Evolutionary conservation across 2,888 invertebrate genomes (phyloP), one percentile per base, ranked within the genome.

Genomic region (Halictus ligatus): DNA sequence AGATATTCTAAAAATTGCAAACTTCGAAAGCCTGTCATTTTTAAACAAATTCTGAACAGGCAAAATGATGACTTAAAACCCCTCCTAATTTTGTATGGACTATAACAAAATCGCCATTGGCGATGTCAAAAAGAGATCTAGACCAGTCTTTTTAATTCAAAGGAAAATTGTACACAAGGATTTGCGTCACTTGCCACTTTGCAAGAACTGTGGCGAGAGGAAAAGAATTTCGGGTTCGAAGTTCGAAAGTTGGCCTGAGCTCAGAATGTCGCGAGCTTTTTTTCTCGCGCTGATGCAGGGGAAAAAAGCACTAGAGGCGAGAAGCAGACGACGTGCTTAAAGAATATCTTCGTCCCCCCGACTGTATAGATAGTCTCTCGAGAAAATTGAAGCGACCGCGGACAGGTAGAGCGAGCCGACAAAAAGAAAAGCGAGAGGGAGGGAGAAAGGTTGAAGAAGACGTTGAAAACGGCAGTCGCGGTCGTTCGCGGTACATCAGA

Each of bases 311-410:
- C 10, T n/a, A 21, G 50, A 64, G 84, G 46, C 79, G 60, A 84
- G 75, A 83, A 83, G 83, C 79, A 83, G 83, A 82, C 83, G 77
- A 86, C 81, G 87, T 78, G 75, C 86, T 87, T 87, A 87, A 87
- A 83, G 76, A 81, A 86, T 87, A 87, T 87, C 78, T 78, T 60
- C 73, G 83, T 71, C 75, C 58, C 78, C 75, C 29, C 73, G 73
- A 58, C 74, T 83, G 72, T 85, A 84, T 83, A 86, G 83, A 84
- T 78, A 67, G 72, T 87, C 86, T 83, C 80, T 82, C 74, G 84
- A 81, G 87, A 86, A 86, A 87, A 86, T 87, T 87, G 87, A 83
- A 86, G 87, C 79, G 48, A 71, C 80, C 76, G 76, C 80, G 84
- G 78, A 80, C 83, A 84, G 72, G 86, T 78, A 76, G 81, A 81